These are phyloP conservation scores for Ranitomeya imitator DNA, from an alignment of 2,113 vertebrate genomes.

Conservation along the genomic window DNA sequence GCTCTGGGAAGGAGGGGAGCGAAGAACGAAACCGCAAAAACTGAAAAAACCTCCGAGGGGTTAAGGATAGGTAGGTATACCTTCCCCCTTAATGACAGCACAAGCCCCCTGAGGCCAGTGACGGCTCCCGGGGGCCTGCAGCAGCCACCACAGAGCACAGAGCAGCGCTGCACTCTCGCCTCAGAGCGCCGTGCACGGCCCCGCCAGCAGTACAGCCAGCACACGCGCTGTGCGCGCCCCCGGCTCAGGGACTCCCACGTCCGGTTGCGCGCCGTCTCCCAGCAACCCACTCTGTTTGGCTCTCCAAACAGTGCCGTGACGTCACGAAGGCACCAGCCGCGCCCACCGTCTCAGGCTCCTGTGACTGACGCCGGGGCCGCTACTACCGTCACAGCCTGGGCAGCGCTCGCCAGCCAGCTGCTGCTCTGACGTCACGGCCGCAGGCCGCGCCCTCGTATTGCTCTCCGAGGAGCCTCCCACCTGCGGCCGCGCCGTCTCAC, in stretches of 20 bases:
- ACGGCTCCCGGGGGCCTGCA: too few species aligned
- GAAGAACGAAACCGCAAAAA: too few species aligned
- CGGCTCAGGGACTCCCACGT: not conserved
- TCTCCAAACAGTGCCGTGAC: constrained; percentile 30
- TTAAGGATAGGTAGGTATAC: too few species aligned
- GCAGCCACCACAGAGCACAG: too few species aligned
- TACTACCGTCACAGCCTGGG: constrained; percentile 64
- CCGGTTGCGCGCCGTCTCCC: constrained; percentile 27
- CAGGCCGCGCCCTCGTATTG: constrained; percentile 61
- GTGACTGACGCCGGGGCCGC: constrained; percentile 30
- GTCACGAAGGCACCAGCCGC: not conserved
- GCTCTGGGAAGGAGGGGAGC: too few species aligned
- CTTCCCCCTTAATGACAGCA: too few species aligned
- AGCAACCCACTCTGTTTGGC: constrained; percentile 32
- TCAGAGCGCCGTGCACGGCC: too few species aligned
- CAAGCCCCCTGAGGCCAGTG: too few species aligned
- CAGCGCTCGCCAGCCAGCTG: constrained; percentile 70
- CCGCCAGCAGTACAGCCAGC: too few species aligned
- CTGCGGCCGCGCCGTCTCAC: not conserved
- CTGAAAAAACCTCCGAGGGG: too few species aligned
- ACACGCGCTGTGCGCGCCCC: not conserved
- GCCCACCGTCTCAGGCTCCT: constrained; percentile 13
- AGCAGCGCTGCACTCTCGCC: too few species aligned
- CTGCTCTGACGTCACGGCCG: constrained; percentile 68
- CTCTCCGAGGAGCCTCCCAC: constrained; percentile 34